Evolutionary conservation across 2,113 vertebrate genomes (phyloP).

Genomic region (Sinocyclocheilus anshuiensis): DNA sequence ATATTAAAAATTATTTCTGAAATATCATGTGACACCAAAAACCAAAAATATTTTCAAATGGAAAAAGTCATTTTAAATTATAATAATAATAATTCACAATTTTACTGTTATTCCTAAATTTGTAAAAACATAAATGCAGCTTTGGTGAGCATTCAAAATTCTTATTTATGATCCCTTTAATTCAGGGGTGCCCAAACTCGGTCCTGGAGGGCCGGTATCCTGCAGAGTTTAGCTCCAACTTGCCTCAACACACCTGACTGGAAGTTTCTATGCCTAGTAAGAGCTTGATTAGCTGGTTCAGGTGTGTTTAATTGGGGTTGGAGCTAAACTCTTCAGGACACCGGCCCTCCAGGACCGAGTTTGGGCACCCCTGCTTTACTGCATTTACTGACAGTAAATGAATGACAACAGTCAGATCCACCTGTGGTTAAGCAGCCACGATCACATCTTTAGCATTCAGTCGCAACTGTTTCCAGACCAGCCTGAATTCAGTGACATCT

Average conservation of each 20-base stretch:
- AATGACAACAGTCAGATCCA: not conserved
- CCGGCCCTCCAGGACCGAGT: no score
- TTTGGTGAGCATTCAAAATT: not conserved
- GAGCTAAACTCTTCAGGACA: no score
- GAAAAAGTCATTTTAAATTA: not conserved
- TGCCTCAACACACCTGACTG: no score
- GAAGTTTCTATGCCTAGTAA: no score
- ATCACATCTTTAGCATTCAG: conserved; percentile 20
- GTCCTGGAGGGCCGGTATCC: no score
- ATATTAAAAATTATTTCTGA: not conserved
- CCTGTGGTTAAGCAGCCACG: not conserved
- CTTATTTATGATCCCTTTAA: not conserved
- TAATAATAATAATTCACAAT: not conserved
- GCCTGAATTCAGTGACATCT: conserved; percentile 43
- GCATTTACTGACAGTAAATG: not conserved
- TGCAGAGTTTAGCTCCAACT: no score
- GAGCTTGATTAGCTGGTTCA: no score
- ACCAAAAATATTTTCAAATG: not conserved
- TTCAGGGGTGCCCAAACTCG: no score
- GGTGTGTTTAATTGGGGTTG: no score
- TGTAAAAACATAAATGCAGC: not conserved
- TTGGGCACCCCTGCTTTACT: no score
- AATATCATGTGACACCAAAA: not conserved
- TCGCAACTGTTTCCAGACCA: conserved; percentile 7
- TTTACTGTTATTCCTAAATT: not conserved